Evolutionary conservation across 2,113 vertebrate species (phyloP), one percentile per base, ranked within the genome.

Genomic region (Regulus satrapa): DNA sequence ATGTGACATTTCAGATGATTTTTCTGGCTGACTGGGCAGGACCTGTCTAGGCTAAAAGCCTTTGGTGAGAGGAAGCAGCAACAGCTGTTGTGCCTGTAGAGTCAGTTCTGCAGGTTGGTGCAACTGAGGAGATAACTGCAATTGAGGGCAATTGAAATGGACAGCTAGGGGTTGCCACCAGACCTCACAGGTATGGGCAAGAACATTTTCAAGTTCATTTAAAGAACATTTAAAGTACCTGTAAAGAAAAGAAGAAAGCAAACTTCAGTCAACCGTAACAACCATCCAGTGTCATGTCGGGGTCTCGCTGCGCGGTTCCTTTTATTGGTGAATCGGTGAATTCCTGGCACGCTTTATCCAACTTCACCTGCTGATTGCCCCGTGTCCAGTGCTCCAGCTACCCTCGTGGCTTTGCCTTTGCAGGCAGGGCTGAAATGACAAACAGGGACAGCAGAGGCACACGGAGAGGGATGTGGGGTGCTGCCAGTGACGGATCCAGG

Each of bases 21-120:
- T 77, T 92, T 92, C 90, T 94, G 91, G 26, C 74, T 85, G 90
- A 32, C 79, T 80, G 78, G 34, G 55, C 75, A 88, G 75, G 75
- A 71, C 71, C 49, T 90, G 89, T 73, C 71, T 25, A 32, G 54
- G 54, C 82, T 92, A 10, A 54, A 75, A 76, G 67, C 5, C 4
- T 77, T 80, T 76, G 78, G 71, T 73, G 46, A 62, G 71, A 66
- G 85, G 62, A 63, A 61, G 45, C 58, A 79, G 73, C 71, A 68
- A 54, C 85, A 92, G 54, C 92, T 92, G 62, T 71, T 81, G 34
- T 21, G 71, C 45, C 20, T 52, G 56, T 48, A 21, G 81, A 85
- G 36, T 46, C 62, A 51, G 26, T 72, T 82, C 40, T 41, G 8
- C 2, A 0, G 24, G 8, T 40, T 78, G 80, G 52, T 81, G 43